Conservation (phyloP, 1,140 invertebrate genomes). For the Achatina immaculata region DNA sequence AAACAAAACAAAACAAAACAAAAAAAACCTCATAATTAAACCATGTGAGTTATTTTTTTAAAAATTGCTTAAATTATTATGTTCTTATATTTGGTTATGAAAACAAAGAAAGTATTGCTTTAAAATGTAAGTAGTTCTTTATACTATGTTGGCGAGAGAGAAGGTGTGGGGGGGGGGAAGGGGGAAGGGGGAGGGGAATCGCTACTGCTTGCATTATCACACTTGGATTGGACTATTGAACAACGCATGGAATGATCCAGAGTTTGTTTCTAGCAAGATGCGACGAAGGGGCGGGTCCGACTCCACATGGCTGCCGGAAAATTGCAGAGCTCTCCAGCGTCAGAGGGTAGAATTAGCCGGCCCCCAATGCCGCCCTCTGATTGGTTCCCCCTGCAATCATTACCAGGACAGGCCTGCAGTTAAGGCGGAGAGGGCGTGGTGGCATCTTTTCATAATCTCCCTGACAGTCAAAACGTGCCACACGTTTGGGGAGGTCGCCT, state of each 20-base stretch:
- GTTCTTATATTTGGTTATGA: no score
- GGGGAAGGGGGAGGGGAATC: not conserved
- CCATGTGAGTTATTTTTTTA: no score
- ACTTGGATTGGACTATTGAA: not conserved
- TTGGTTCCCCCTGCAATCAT: constrained; percentile 37
- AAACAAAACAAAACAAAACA: no score
- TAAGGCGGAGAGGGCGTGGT: constrained; percentile 25
- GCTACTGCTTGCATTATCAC: not conserved
- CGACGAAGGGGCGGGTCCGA: constrained; percentile 22
- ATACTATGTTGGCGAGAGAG: no score
- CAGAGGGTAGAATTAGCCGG: constrained; percentile 36
- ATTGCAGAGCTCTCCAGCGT: constrained; percentile 34
- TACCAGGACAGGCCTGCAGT: constrained; percentile 10
- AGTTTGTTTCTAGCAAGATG: not conserved
- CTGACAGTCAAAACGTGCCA: constrained; percentile 25
- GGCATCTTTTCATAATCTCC: constrained; percentile 26
- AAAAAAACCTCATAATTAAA: no score
- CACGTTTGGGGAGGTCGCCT: not conserved
- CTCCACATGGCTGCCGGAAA: constrained; percentile 32
- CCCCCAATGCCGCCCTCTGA: constrained; percentile 32
- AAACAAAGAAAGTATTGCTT: no score
- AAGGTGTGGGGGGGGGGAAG: no score
- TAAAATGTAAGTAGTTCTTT: no score
- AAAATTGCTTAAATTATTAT: no score
- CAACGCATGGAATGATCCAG: not conserved